These are phyloP conservation scores for Phoronis australis DNA, from an alignment of 2,888 invertebrate species.

Conservation along the genomic window DNA sequence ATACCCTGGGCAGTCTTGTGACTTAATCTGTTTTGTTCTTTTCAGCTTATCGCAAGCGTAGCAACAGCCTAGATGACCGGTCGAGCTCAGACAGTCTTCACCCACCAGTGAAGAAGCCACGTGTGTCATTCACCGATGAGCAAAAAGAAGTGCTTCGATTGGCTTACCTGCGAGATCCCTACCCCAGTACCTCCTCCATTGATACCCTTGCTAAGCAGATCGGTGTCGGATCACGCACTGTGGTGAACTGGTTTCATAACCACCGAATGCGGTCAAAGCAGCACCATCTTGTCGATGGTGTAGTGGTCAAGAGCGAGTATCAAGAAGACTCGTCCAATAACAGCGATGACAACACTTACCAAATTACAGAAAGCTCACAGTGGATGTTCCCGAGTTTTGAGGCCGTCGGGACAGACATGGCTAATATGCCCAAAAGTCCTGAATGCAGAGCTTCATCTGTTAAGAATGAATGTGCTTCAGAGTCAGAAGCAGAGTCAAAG, in stretches of 20 bases:
- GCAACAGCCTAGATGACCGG: slow-evolving; percentile 48
- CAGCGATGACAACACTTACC: slow-evolving; percentile 21
- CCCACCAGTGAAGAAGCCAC: slow-evolving; percentile 58
- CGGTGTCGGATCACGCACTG: slow-evolving; percentile 86
- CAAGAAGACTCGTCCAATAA: slow-evolving; percentile 38
- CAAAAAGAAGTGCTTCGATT: slow-evolving; percentile 93
- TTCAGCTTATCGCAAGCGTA: slow-evolving; percentile 69
- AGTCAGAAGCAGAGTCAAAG: slow-evolving; percentile 10
- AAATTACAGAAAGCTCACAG: slow-evolving; percentile 24
- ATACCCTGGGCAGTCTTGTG: too few species aligned
- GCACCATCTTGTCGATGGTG: slow-evolving; percentile 34
- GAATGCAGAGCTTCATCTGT: background rate
- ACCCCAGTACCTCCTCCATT: slow-evolving; percentile 93
- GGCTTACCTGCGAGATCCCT: slow-evolving; percentile 93
- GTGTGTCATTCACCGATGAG: slow-evolving; percentile 95
- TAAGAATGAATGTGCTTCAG: slow-evolving; percentile 15
- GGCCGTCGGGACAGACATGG: slow-evolving; percentile 20
- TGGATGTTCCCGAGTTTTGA: slow-evolving; percentile 50
- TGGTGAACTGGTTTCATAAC: slow-evolving; percentile 99
- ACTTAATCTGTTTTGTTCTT: slow-evolving; percentile 11
- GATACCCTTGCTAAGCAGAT: slow-evolving; percentile 90
- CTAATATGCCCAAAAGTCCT: background rate
- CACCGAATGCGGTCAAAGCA: slow-evolving; percentile 93
- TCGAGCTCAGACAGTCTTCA: slow-evolving; percentile 33
- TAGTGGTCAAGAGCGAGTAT: slow-evolving; percentile 28